Percentiles rank a stretch among this genome's conserved stretches.
phyloP scores from a whole-genome alignment of 1,140 invertebrate genomes.

The Pollicipes pollicipes region DNA sequence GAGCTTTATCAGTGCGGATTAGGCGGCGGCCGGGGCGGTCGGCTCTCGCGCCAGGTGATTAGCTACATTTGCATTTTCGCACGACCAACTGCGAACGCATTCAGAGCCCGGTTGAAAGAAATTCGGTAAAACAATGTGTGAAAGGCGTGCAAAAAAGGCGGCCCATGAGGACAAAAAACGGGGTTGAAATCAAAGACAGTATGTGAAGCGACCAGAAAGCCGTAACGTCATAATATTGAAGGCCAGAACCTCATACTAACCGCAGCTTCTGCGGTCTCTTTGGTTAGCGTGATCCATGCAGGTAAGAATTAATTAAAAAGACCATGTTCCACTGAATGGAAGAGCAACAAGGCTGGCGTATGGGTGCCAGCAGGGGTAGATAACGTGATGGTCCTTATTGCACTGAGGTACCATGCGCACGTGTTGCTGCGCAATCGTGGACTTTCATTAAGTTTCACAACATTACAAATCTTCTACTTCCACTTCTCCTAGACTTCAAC shows the following conservation, averaged over 20 bases:
- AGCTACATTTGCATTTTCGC: neutral
- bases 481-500: too few relatives aligned
- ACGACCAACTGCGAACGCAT: neutral
- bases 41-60: neutral
- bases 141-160: neutral
- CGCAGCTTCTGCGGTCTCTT: too few relatives aligned
- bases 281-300: too few relatives aligned
- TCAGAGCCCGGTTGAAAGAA: neutral
- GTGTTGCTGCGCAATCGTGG: too few relatives aligned
- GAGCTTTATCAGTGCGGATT: neutral
- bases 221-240: neutral
- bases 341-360: too few relatives aligned
- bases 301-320: too few relatives aligned
- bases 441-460: too few relatives aligned
- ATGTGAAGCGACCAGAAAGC: neutral
- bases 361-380: too few relatives aligned
- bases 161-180: neutral
- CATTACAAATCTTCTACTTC: too few relatives aligned
- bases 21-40: neutral
- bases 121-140: neutral
- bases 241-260: neutral
- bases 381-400: too few relatives aligned
- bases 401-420: too few relatives aligned
- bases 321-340: too few relatives aligned
- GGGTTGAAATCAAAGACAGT: neutral